Conservation (phyloP, 2,113 vertebrate species). For the Epinephelus fuscoguttatus region DNA sequence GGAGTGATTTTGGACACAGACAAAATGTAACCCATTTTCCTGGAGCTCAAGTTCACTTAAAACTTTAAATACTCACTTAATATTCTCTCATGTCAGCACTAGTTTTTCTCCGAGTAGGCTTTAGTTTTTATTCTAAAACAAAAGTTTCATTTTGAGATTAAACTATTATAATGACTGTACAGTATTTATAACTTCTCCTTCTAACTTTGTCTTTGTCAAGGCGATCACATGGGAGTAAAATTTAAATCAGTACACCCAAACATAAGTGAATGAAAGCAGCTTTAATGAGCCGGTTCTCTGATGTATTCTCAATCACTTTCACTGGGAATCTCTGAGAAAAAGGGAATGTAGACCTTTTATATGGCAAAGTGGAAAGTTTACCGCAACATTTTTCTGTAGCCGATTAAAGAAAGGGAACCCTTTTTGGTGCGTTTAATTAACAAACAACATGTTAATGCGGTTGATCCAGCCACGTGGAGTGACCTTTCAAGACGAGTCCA, state of each 20-base stretch:
- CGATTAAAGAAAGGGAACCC: constrained; percentile 1
- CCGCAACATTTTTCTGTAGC: not conserved
- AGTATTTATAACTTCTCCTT: constrained; percentile 3
- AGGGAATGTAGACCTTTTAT: not conserved
- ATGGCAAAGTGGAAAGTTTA: not conserved
- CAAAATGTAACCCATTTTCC: not conserved
- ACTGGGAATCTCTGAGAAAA: not conserved
- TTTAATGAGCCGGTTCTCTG: constrained; percentile 28
- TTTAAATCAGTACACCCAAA: constrained; percentile 3
- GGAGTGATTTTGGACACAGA: not conserved
- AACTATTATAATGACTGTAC: constrained; percentile 6
- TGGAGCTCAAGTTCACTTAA: not conserved
- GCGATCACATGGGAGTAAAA: not conserved
- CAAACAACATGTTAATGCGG: constrained; percentile 15
- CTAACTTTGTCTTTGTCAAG: not conserved
- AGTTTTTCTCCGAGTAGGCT: not conserved
- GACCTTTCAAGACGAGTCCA: constrained; percentile 63
- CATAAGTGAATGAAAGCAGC: not conserved
- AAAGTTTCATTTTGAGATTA: not conserved
- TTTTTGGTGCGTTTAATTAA: not conserved
- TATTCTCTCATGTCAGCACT: not conserved
- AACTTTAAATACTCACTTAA: not conserved
- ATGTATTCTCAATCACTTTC: not conserved
- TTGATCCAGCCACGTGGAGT: constrained; percentile 31
- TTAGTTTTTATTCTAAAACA: not conserved